These are phyloP conservation scores for Aquatica leii DNA, from an alignment of 2,888 invertebrate species.

Conservation along the genomic window DNA sequence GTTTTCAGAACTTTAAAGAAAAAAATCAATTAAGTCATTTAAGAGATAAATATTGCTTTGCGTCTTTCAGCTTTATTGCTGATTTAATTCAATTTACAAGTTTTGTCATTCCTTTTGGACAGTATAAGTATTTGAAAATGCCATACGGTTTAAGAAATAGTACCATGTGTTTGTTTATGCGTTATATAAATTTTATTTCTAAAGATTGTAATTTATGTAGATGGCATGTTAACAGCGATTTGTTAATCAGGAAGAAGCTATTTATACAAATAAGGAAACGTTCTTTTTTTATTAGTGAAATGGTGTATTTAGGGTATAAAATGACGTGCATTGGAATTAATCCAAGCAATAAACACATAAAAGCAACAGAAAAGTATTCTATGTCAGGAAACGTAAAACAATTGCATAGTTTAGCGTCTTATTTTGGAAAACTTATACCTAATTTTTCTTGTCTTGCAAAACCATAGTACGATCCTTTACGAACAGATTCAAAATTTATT, in stretches of 20 bases:
- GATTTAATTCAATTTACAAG: neutral
- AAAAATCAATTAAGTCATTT: neutral
- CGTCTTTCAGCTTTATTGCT: neutral
- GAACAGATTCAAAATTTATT: neutral
- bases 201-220: neutral
- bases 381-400: no score
- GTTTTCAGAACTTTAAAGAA: constrained; percentile 3
- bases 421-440: no score
- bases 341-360: no score
- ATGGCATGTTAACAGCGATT: neutral
- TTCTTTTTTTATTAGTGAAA: no score
- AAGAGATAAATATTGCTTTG: no score
- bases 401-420: no score
- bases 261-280: no score
- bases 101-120: constrained; percentile 15
- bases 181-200: constrained; percentile 5
- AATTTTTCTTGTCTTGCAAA: no score
- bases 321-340: no score
- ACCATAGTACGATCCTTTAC: no score
- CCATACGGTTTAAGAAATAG: constrained; percentile 32
- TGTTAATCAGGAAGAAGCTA: neutral
- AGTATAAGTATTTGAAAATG: neutral
- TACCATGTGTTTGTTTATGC: constrained; percentile 31
- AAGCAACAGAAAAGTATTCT: no score
- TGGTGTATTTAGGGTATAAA: neutral